These are phyloP conservation scores for Drosophila sp. DNA, from an alignment of 1,140 invertebrate genomes.

Conservation along the genomic window DNA sequence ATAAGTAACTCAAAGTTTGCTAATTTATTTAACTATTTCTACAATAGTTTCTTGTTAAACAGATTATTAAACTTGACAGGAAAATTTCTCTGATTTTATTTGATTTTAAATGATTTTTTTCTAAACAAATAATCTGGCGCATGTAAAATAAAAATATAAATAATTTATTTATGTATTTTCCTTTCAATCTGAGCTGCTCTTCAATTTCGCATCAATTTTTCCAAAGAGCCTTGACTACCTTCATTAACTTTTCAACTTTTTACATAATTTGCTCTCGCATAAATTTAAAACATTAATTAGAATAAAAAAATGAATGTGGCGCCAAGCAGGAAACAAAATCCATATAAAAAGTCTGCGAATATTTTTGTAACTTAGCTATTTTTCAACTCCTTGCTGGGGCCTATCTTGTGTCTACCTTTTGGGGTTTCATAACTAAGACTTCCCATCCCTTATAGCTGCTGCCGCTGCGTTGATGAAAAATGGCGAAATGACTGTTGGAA, in stretches of 20 bases:
- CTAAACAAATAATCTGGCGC: no score
- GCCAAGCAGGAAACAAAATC: constrained; percentile 4
- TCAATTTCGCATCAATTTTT: constrained; percentile 1
- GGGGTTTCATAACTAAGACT: constrained; percentile 22
- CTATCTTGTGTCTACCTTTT: constrained; percentile 31
- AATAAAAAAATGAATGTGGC: constrained; percentile 23
- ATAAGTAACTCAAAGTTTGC: no score
- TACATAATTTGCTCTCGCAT: constrained; percentile 15
- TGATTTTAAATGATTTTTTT: no score
- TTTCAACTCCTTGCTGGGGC: constrained; percentile 34
- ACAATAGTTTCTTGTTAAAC: no score
- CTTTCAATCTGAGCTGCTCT: background rate
- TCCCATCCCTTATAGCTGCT: background rate
- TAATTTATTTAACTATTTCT: no score
- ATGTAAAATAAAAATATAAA: no score
- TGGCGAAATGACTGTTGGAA: constrained; percentile 64
- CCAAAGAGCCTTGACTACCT: background rate
- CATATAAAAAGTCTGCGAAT: constrained; percentile 16
- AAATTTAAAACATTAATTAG: constrained; percentile 37
- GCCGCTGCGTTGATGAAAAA: constrained; percentile 54
- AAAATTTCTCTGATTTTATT: no score
- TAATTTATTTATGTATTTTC: background rate
- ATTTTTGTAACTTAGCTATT: constrained; percentile 34
- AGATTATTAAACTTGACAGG: no score
- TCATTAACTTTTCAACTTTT: constrained; percentile 5